Percentiles rank a stretch among this genome's conserved stretches.
Evolutionary conservation across 1,140 invertebrate genomes (phyloP).

Genomic region (Contarinia nasturtii): DNA sequence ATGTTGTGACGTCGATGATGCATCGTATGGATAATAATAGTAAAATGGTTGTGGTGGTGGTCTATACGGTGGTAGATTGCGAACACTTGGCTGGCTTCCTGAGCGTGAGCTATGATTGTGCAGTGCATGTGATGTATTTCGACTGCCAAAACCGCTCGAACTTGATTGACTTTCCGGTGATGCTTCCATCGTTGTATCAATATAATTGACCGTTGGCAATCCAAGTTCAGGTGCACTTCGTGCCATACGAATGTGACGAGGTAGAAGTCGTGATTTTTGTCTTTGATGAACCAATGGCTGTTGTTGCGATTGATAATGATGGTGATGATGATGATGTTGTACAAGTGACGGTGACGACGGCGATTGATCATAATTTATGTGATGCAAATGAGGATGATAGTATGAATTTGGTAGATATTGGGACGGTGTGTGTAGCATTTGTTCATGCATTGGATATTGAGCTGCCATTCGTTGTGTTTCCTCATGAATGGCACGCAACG

Average conservation of each 20-base stretch:
- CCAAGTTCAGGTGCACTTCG: slow-evolving; percentile 42
- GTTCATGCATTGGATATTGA: slow-evolving; percentile 35
- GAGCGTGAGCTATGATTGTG: slow-evolving; percentile 45
- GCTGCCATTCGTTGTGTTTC: slow-evolving; percentile 30
- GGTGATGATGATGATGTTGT: slow-evolving; percentile 3
- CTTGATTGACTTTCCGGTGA: slow-evolving; percentile 73
- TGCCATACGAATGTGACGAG: slow-evolving; percentile 39
- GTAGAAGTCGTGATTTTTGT: slow-evolving; percentile 32
- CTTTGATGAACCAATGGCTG: slow-evolving; percentile 11
- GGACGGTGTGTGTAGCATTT: slow-evolving; percentile 27
- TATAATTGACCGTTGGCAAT: slow-evolving; percentile 28
- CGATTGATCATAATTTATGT: neutral
- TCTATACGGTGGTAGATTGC: slow-evolving; percentile 50
- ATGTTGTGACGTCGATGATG: slow-evolving; percentile 21
- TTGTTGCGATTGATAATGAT: slow-evolving; percentile 13
- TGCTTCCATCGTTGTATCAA: slow-evolving; percentile 30
- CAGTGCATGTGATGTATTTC: slow-evolving; percentile 68
- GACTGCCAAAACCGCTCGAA: slow-evolving; percentile 74
- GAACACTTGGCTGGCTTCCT: slow-evolving; percentile 53
- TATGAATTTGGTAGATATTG: slow-evolving; percentile 12
- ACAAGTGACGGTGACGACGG: neutral
- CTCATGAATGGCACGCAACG: slow-evolving; percentile 51
- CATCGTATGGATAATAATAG: slow-evolving; percentile 3
- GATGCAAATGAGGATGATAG: slow-evolving; percentile 18
- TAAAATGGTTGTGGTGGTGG: slow-evolving; percentile 35